Evolutionary conservation across 2,888 invertebrate species (phyloP).

Genomic region (Agonopterix alstromeriana): DNA sequence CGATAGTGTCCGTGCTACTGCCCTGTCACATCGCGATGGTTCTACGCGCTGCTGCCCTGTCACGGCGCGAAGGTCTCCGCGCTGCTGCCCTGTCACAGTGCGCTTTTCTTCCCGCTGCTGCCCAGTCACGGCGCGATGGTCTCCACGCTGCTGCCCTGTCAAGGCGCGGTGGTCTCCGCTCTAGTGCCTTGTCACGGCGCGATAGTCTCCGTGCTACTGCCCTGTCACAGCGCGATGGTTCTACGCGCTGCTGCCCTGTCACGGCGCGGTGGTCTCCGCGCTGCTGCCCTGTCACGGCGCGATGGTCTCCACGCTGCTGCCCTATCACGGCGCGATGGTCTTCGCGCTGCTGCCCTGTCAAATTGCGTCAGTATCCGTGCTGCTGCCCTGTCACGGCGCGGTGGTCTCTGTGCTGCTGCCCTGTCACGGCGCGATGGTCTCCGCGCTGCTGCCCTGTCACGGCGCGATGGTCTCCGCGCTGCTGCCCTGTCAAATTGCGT

Average conservation of each 20-base stretch:
- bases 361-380: too few species aligned
- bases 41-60: conserved; percentile 9
- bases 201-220: not conserved
- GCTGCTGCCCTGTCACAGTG: not conserved
- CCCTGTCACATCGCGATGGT: conserved; percentile 5
- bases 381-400: too few species aligned
- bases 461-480: too few species aligned
- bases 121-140: not conserved
- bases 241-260: not conserved
- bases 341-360: too few species aligned
- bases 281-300: not conserved
- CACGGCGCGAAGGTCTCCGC: not conserved
- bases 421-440: not conserved
- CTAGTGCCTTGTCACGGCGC: conserved; percentile 2
- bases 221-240: too few species aligned
- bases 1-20: conserved; percentile 6
- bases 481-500: conserved; percentile 8
- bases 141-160: not conserved
- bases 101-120: not conserved
- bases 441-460: too few species aligned
- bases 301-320: not conserved
- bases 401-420: not conserved
- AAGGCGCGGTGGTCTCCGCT: not conserved
- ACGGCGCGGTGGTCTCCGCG: not conserved
- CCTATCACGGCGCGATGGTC: not conserved